Conservation (phyloP, 2,113 vertebrate species). For the Marmota flaviventris region DNA sequence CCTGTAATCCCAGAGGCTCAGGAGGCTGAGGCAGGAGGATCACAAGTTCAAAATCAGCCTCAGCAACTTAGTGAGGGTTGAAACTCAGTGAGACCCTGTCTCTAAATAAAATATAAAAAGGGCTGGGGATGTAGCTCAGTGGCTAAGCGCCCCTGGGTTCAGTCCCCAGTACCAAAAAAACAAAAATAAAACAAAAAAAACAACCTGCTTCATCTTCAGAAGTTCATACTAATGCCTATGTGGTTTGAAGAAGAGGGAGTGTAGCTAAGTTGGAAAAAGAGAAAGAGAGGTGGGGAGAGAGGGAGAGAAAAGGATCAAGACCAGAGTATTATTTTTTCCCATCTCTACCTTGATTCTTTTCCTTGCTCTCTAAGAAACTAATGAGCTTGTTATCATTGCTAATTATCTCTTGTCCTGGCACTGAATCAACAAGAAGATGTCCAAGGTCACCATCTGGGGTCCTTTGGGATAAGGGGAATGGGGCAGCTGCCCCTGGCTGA, state of each 20-base stretch:
- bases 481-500: background rate
- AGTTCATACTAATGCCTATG: background rate
- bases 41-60: too few species aligned
- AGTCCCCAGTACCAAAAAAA: too few species aligned
- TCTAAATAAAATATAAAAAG: too few species aligned
- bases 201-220: background rate
- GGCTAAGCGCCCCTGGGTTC: too few species aligned
- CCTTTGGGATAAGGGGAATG: background rate
- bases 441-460: background rate
- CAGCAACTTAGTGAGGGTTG: too few species aligned
- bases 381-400: conserved; percentile 57
- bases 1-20: too few species aligned
- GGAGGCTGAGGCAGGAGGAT: too few species aligned
- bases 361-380: conserved; percentile 16
- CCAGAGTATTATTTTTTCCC: conserved; percentile 54
- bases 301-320: background rate
- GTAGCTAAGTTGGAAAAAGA: conserved; percentile 18
- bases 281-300: background rate
- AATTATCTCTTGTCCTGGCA: conserved; percentile 76
- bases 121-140: too few species aligned
- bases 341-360: conserved; percentile 44
- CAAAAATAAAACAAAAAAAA: background rate
- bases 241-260: conserved; percentile 55
- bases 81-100: too few species aligned
- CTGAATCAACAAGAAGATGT: conserved; percentile 15